phyloP scores from a whole-genome alignment of 2,888 invertebrate species.

The Netelia melanura region DNA sequence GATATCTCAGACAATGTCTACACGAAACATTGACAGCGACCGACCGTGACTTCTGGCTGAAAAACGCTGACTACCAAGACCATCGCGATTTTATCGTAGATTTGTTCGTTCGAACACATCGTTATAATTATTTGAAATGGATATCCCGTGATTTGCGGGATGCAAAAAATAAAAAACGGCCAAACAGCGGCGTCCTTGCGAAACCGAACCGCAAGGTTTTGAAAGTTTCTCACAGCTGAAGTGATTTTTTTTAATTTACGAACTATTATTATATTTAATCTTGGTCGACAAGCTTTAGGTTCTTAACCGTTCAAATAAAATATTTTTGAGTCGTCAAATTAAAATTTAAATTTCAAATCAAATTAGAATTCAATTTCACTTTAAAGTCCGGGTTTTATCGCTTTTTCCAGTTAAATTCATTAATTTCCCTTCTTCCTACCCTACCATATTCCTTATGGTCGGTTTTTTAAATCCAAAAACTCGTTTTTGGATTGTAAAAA shows the following conservation, averaged over 20 bases:
- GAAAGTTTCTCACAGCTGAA: slow-evolving; percentile 37
- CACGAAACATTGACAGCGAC: slow-evolving; percentile 20
- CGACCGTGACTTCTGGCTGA: slow-evolving; percentile 21
- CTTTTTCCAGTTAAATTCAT: slow-evolving; percentile 2
- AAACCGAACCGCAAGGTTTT: slow-evolving; percentile 29
- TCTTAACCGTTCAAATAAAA: no score
- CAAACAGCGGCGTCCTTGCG: background rate
- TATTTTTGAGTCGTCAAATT: no score
- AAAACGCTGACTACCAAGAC: slow-evolving; percentile 11
- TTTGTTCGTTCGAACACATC: slow-evolving; percentile 34
- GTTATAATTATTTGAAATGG: slow-evolving; percentile 38
- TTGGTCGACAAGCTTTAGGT: no score
- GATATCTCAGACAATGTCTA: slow-evolving; percentile 17
- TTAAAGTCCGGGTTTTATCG: background rate
- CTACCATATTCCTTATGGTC: slow-evolving; percentile 8
- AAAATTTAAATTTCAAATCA: no score
- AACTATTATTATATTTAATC: no score
- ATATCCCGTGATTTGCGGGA: slow-evolving; percentile 38
- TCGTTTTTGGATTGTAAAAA: background rate
- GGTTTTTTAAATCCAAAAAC: background rate
- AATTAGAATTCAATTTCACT: no score
- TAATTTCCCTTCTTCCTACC: background rate
- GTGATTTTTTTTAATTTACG: no score
- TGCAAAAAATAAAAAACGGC: slow-evolving; percentile 2
- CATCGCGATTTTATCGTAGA: slow-evolving; percentile 37